phyloP scores from a whole-genome alignment of 2,797 vertebrate genomes.

The Muscicapa striata region DNA sequence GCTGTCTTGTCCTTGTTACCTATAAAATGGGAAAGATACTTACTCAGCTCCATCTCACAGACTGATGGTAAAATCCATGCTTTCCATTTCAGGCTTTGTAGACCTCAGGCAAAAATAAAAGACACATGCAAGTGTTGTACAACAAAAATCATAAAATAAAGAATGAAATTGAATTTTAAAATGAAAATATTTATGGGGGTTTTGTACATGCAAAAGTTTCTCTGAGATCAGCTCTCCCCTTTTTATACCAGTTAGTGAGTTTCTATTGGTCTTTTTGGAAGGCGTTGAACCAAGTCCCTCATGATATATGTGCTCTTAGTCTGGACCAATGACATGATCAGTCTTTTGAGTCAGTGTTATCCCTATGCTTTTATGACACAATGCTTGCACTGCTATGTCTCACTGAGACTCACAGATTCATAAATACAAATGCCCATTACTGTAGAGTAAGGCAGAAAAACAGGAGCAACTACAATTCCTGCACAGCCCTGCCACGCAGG shows the following conservation, averaged over 20 bases:
- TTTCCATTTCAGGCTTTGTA: neutral
- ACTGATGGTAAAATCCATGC: neutral
- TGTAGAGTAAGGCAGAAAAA: neutral
- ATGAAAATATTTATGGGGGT: fast-evolving
- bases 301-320: neutral
- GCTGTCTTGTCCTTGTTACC: neutral
- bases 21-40: neutral
- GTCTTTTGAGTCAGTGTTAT: neutral
- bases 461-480: neutral
- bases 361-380: neutral
- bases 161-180: neutral
- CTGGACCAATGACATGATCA: neutral
- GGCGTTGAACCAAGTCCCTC: neutral
- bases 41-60: neutral
- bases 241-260: neutral
- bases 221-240: neutral
- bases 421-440: neutral
- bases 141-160: neutral
- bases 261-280: neutral
- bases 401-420: neutral
- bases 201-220: neutral
- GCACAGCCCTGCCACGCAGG: neutral
- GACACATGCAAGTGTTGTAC: neutral
- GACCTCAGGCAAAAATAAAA: neutral
- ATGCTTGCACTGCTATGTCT: neutral